A percentile compares a stretch with the other conserved stretches of the same genome.
Conservation (phyloP, 2,888 invertebrate species). For the Eremobia ochroleuca region DNA sequence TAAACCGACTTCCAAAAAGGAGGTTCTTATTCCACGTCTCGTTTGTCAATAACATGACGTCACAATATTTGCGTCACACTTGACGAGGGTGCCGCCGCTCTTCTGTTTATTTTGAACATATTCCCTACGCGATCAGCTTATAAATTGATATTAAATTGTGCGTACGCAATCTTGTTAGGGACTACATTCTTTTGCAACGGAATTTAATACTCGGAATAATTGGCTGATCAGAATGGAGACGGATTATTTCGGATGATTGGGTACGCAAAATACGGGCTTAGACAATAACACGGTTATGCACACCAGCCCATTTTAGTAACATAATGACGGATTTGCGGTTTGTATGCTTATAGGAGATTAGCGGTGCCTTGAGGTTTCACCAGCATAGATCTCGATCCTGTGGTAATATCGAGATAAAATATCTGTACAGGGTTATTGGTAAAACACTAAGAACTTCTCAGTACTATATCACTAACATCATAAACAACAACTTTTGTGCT, state of each 20-base stretch:
- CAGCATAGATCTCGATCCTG: background rate
- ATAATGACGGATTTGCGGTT: conserved; percentile 6
- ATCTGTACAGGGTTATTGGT: too few species aligned
- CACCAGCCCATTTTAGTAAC: background rate
- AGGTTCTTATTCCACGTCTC: conserved; percentile 19
- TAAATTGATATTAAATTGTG: conserved; percentile 61
- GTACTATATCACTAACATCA: too few species aligned
- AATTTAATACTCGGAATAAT: conserved; percentile 46
- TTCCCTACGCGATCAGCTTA: conserved; percentile 38
- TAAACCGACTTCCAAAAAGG: too few species aligned
- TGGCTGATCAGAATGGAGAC: conserved; percentile 6
- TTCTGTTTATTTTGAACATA: conserved; percentile 52
- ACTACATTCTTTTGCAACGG: conserved; percentile 29
- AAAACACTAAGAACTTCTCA: too few species aligned
- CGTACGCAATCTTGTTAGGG: conserved; percentile 35
- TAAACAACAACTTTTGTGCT: too few species aligned
- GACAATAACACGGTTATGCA: background rate
- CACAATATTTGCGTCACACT: conserved; percentile 34
- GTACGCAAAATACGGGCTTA: background rate
- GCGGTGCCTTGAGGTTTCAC: background rate
- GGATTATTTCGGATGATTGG: background rate
- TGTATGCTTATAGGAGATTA: background rate
- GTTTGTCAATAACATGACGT: conserved; percentile 54
- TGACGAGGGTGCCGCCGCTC: conserved; percentile 53
- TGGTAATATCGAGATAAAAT: background rate